phyloP scores from a whole-genome alignment of 2,797 vertebrate genomes.

The Tamandua tetradactyla region DNA sequence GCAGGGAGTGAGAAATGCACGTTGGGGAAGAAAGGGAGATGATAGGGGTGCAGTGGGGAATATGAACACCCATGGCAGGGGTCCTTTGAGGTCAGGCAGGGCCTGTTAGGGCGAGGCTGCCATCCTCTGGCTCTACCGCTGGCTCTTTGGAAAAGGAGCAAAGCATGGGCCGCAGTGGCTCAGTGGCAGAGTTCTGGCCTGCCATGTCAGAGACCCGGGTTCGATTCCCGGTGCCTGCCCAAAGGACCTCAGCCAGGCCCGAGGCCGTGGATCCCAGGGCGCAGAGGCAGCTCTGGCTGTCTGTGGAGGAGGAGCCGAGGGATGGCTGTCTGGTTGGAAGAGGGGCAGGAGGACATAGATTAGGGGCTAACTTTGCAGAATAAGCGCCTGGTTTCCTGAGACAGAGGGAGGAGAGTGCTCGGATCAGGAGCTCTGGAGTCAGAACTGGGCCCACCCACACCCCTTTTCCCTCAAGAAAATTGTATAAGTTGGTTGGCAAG shows the following conservation, averaged over 20 bases:
- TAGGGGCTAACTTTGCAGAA: not conserved
- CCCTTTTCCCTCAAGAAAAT: not conserved
- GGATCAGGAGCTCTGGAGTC: not conserved
- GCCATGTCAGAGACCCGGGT: too few species aligned
- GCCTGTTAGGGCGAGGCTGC: not conserved
- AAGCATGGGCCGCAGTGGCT: not conserved
- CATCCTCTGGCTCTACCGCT: not conserved
- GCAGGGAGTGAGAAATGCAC: not conserved
- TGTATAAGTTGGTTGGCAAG: not conserved
- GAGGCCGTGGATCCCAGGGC: not conserved
- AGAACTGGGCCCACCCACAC: not conserved
- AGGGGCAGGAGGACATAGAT: not conserved
- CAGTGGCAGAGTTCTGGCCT: too few species aligned
- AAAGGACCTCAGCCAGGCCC: not conserved
- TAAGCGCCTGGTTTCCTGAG: not conserved
- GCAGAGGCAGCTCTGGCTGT: too few species aligned
- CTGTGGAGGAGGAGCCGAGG: not conserved
- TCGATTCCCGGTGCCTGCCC: too few species aligned
- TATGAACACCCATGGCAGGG: not conserved
- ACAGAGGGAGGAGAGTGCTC: not conserved
- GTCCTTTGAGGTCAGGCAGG: too few species aligned
- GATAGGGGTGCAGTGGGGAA: not conserved
- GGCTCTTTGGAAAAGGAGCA: not conserved
- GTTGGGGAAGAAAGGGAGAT: not conserved
- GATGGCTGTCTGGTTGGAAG: not conserved